These are phyloP conservation scores for Aleiodes sp. DNA, from an alignment of 1,140 invertebrate species.

Conservation along the genomic window DNA sequence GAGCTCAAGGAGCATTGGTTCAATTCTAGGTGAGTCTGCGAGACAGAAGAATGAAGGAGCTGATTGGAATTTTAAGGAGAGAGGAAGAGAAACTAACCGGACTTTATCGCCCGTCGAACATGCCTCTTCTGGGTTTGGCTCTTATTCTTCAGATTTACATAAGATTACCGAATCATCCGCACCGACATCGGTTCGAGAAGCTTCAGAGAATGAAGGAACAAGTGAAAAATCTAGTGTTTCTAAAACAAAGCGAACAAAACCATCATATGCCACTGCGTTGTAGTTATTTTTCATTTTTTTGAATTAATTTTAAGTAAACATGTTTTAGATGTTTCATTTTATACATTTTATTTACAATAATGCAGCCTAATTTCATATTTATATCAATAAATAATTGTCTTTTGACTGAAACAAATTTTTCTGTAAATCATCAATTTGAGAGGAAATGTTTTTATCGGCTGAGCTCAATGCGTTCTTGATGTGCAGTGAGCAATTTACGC, in stretches of 20 bases:
- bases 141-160: slow-evolving; percentile 47
- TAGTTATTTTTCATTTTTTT: slow-evolving; percentile 24
- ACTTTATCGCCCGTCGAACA: slow-evolving; percentile 47
- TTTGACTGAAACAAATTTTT: no score
- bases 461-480: no score
- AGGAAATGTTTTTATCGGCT: no score
- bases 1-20: slow-evolving; percentile 26
- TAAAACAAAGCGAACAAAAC: background rate
- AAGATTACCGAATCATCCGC: slow-evolving; percentile 18
- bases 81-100: slow-evolving; percentile 30
- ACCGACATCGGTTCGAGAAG: background rate
- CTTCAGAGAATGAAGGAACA: background rate
- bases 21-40: slow-evolving; percentile 20
- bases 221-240: slow-evolving; percentile 13
- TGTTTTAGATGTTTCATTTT: no score
- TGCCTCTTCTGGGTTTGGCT: slow-evolving; percentile 55
- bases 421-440: no score
- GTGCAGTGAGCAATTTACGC: no score
- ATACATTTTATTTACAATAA: no score
- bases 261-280: slow-evolving; percentile 26
- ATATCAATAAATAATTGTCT: no score
- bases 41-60: slow-evolving; percentile 30
- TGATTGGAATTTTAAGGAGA: slow-evolving; percentile 33
- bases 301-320: no score
- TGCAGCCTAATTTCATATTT: no score